phyloP scores from a whole-genome alignment of 2,888 invertebrate species.

The Eilema depressum region DNA sequence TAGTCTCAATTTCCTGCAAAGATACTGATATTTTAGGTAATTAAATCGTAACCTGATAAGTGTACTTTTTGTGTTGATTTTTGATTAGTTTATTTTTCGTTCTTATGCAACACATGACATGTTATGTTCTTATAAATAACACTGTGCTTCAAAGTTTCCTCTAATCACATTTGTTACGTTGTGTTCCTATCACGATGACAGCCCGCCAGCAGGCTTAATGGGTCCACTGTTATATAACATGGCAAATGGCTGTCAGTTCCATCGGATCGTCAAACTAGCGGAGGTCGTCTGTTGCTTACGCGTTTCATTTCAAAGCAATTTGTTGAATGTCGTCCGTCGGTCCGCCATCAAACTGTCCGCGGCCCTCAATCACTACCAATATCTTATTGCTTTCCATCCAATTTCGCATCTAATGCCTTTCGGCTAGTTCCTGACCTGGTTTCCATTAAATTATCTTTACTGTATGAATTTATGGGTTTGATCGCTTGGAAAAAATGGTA shows the following conservation, averaged over 20 bases:
- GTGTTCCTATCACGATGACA: not conserved
- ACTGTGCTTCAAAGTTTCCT: not conserved
- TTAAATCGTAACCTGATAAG: not conserved
- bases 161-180: not conserved
- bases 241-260: constrained; percentile 36
- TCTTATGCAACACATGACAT: too few species aligned
- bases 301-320: constrained; percentile 42
- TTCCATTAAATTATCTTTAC: constrained; percentile 21
- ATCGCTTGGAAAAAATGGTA: constrained; percentile 6
- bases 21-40: constrained; percentile 12
- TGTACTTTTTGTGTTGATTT: too few species aligned
- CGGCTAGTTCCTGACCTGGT: constrained; percentile 44
- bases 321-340: constrained; percentile 38
- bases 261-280: constrained; percentile 29
- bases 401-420: constrained; percentile 50
- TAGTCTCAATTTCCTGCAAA: constrained; percentile 9
- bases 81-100: not conserved
- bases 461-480: constrained; percentile 18
- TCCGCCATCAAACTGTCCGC: constrained; percentile 31
- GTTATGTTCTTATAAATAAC: not conserved
- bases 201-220: not conserved
- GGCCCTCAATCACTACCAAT: constrained; percentile 50
- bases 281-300: constrained; percentile 40
- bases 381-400: constrained; percentile 57
- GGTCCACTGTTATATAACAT: constrained; percentile 17